A percentile compares a stretch with the other conserved stretches of the same genome.
These are phyloP conservation scores for Nasonia longicornis DNA, from an alignment of 1,140 invertebrate species.

Conservation along the genomic window DNA sequence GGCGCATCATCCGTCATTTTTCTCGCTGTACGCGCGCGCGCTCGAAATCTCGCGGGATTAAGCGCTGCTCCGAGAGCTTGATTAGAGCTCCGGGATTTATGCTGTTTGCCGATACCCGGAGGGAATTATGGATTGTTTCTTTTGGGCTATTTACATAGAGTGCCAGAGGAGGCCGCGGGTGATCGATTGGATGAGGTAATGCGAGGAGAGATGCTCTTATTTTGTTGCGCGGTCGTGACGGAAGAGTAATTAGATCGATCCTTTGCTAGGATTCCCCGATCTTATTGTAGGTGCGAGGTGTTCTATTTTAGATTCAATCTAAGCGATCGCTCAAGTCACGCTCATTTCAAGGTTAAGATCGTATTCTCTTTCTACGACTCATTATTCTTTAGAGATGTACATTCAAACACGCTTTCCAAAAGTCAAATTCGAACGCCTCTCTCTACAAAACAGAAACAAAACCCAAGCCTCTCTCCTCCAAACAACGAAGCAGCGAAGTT, in stretches of 20 bases:
- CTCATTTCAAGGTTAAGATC: no score
- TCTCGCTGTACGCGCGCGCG: not conserved
- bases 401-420: no score
- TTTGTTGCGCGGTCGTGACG: not conserved
- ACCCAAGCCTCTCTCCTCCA: not conserved
- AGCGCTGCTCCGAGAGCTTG: not conserved
- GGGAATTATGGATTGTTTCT: slow-evolving; percentile 10
- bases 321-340: no score
- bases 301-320: not conserved
- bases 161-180: not conserved
- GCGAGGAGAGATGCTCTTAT: not conserved
- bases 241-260: not conserved
- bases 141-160: not conserved
- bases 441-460: not conserved
- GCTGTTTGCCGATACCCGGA: slow-evolving; percentile 3
- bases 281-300: not conserved
- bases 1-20: not conserved
- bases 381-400: no score
- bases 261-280: not conserved
- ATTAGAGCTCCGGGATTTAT: slow-evolving; percentile 1
- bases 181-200: not conserved
- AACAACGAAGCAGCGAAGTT: slow-evolving; percentile 23
- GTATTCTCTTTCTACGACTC: no score
- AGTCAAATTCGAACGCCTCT: no score
- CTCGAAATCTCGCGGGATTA: not conserved